These are phyloP conservation scores for Eurytoma californica DNA, from an alignment of 2,888 invertebrate species.

Conservation along the genomic window DNA sequence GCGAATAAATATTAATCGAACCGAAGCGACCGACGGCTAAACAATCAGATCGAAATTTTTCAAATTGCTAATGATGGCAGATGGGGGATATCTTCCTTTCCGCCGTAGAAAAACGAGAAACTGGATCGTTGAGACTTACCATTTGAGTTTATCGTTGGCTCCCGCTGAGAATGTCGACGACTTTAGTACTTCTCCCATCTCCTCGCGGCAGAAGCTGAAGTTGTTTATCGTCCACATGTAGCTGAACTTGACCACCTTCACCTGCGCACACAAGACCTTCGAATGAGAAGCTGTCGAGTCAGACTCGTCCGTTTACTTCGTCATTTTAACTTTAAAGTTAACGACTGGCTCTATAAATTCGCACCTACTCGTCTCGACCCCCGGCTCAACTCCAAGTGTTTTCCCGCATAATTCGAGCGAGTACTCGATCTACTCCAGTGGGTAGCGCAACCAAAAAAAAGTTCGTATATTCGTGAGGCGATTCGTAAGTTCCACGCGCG, in stretches of 20 bases:
- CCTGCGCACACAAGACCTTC: conserved; percentile 80
- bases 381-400: not conserved
- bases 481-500: not conserved
- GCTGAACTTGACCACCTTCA: conserved; percentile 99
- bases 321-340: conserved; percentile 15
- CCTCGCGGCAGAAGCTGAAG: conserved; percentile 99
- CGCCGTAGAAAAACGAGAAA: not conserved
- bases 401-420: not conserved
- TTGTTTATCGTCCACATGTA: conserved; percentile 99
- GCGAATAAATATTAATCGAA: no score
- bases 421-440: no score
- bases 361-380: no score
- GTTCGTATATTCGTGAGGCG: no score
- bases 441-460: no score
- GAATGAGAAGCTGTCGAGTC: conserved; percentile 66
- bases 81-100: not conserved
- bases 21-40: no score
- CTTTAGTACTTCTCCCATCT: conserved; percentile 99
- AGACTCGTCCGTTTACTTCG: conserved; percentile 35
- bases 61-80: no score
- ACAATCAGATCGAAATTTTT: no score
- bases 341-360: conserved; percentile 24
- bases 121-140: conserved; percentile 78
- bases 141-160: conserved; percentile 99
- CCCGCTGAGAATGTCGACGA: conserved; percentile 99